Conservation (phyloP, 2,113 vertebrate genomes). For the Piaya cayana region DNA sequence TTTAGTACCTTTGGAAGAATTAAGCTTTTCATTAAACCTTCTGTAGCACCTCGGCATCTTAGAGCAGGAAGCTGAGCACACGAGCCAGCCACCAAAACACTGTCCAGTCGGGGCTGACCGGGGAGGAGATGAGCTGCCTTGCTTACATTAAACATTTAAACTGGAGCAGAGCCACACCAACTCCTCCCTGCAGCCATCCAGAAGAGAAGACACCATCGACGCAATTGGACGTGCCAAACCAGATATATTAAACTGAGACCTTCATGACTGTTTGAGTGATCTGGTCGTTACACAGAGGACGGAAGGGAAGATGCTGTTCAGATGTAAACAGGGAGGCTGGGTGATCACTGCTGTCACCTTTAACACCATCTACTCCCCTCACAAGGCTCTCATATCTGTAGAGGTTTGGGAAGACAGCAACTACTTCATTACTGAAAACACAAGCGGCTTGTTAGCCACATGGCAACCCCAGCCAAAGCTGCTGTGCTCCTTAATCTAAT, state of each 20-base stretch:
- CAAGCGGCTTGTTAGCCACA: conserved; percentile 7
- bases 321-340: not conserved
- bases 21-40: not conserved
- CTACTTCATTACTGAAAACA: not conserved
- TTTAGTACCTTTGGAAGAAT: not conserved
- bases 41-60: not conserved
- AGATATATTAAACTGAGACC: not conserved
- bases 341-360: not conserved
- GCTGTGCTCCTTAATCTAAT: not conserved
- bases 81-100: accelerated
- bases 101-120: accelerated
- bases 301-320: not conserved
- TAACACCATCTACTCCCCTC: not conserved
- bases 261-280: not conserved
- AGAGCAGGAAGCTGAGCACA: not conserved
- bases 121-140: not conserved
- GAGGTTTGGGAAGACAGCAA: not conserved
- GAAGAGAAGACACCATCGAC: not conserved
- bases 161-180: not conserved
- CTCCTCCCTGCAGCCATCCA: accelerated
- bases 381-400: accelerated
- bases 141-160: not conserved
- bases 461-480: not conserved
- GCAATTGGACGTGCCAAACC: not conserved
- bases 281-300: not conserved